Base-by-base conservation (phyloP, 2,113 vertebrate species). In the Pangasianodon hypophthalmus region DNA sequence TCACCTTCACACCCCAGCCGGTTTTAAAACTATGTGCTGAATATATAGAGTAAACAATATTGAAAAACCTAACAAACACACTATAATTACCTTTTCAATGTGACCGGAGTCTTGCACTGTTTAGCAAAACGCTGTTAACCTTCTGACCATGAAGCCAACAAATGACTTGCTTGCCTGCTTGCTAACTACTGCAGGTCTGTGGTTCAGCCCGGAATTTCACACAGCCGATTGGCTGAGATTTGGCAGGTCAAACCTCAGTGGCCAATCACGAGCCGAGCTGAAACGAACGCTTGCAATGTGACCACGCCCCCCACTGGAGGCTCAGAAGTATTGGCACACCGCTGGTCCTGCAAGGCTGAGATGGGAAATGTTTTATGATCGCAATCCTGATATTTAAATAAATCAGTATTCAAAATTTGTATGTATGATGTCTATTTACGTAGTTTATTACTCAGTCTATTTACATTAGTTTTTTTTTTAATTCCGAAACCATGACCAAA, bases 191-290 rank as follows among this genome's bases (percentile, higher is more conserved):
- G 50, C 6, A 67, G 79, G 58, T 71, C 24, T 58, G 81, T 14
- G 16, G 52, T 5, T 77, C 67, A 50, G 37, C 41, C 32, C 41
- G 46, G 69, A 85, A 85, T 75, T 11, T 1, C 50, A 62, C 82
- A 32, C 46, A 24, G 5, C 69, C 11, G 24, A 85, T 89, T 89
- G 88, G 88, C 52, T 24, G 48, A 44, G 67, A 46, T 77, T 32
- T 77, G 69, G 81, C 54, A 77, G 88, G 88, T 88, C 88, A 84
- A 83, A 21, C 16, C 32, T 41, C 58, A 26, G 19, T 21, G 19
- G 7, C 88, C 88, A 89, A 89, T 89, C 82, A 58, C 16, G 14
- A 37, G 2, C 54, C 4, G 41, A 37, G 26, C 11, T 44, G 41
- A 29, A 85, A 85, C 14, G 37, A 29, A n/a, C 13, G 58, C 44